phyloP scores from a whole-genome alignment of 2,113 vertebrate genomes.

The Trogon surrucura region DNA sequence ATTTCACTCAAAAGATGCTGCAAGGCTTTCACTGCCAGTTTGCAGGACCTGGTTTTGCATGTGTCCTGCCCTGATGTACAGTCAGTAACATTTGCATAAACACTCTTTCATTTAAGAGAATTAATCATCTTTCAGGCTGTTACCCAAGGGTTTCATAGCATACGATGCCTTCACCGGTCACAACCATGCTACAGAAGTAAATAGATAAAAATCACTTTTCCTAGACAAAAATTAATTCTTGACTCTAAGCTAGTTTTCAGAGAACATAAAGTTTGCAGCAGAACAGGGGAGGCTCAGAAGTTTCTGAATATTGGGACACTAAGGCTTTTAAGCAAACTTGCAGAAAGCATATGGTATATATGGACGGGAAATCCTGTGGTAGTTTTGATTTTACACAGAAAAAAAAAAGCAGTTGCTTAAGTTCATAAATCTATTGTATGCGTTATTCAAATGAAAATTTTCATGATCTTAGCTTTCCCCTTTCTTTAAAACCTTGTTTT shows the following conservation, averaged over 20 bases:
- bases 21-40: neutral
- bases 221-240: neutral
- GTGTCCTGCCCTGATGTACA: neutral
- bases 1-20: neutral
- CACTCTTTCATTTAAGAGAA: slow-evolving; percentile 3
- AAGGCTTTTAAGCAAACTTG: slow-evolving; percentile 4
- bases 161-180: neutral
- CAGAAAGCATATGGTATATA: slow-evolving; percentile 37
- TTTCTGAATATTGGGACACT: neutral
- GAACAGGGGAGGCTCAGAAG: neutral
- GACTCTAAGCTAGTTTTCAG: neutral
- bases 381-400: slow-evolving; percentile 39
- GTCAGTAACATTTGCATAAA: slow-evolving; percentile 14
- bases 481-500: neutral
- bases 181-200: neutral
- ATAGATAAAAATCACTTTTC: neutral
- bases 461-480: slow-evolving; percentile 21
- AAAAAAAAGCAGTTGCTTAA: neutral
- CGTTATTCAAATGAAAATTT: slow-evolving; percentile 6
- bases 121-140: slow-evolving; percentile 33
- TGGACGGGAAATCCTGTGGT: slow-evolving; percentile 50
- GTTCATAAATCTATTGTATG: slow-evolving; percentile 57
- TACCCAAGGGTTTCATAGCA: slow-evolving; percentile 3
- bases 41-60: neutral
- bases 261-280: neutral